phyloP scores from a whole-genome alignment of 2,888 invertebrate genomes.

The Eilema griseolum region DNA sequence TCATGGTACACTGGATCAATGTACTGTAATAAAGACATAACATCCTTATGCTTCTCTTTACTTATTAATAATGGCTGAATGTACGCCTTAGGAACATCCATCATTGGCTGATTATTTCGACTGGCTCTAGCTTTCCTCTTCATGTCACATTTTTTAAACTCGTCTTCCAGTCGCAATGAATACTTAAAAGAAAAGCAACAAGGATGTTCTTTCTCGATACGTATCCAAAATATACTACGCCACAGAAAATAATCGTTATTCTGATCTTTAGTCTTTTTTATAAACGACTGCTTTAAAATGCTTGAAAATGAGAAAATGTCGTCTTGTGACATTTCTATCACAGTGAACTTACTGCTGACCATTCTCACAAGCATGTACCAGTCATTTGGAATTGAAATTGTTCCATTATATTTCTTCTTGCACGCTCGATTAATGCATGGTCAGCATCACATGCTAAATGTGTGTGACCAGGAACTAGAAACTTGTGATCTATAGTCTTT shows the following conservation, averaged over 20 bases:
- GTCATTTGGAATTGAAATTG: no score
- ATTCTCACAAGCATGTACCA: slow-evolving; percentile 25
- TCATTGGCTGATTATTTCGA: slow-evolving; percentile 25
- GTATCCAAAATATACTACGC: slow-evolving; percentile 27
- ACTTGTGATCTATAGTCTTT: no score
- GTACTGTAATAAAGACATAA: slow-evolving; percentile 19
- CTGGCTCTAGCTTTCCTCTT: slow-evolving; percentile 24
- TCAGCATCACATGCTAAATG: no score
- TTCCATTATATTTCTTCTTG: no score
- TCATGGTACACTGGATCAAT: slow-evolving; percentile 27
- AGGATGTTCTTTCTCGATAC: slow-evolving; percentile 28
- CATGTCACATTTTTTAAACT: slow-evolving; percentile 22
- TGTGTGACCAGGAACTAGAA: no score
- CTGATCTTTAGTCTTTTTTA: no score
- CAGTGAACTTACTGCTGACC: slow-evolving; percentile 30
- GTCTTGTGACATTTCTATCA: no score
- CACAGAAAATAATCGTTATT: slow-evolving; percentile 26
- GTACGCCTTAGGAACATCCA: slow-evolving; percentile 19
- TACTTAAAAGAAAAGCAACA: slow-evolving; percentile 21
- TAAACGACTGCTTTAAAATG: no score
- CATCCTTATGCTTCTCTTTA: slow-evolving; percentile 13
- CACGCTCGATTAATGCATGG: no score
- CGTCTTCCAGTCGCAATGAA: slow-evolving; percentile 20
- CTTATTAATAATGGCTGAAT: slow-evolving; percentile 21
- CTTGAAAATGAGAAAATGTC: no score